phyloP scores from a whole-genome alignment of 2,888 invertebrate species.

The Limnephilus marmoratus region DNA sequence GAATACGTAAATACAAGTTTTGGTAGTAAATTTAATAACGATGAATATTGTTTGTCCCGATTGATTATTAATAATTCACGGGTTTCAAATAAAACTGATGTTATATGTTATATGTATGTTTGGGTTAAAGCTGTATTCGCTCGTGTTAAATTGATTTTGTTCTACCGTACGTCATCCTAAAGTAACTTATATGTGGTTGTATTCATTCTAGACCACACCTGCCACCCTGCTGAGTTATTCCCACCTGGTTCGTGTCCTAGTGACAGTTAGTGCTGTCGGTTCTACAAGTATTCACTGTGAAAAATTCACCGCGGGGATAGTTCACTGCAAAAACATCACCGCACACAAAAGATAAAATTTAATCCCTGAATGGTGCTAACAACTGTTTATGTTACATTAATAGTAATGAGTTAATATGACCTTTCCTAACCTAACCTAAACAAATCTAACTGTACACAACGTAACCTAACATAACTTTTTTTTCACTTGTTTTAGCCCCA shows the following conservation, averaged over 20 bases:
- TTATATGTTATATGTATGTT: background rate
- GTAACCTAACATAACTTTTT: too few species aligned
- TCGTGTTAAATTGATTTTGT: background rate
- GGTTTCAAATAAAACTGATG: background rate
- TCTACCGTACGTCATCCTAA: background rate
- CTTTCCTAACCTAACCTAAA: too few species aligned
- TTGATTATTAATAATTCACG: background rate
- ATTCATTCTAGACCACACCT: background rate
- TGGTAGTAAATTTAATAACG: background rate
- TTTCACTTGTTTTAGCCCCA: too few species aligned
- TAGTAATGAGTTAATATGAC: too few species aligned
- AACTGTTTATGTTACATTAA: too few species aligned
- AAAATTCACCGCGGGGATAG: too few species aligned
- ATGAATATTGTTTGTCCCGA: background rate
- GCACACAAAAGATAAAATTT: too few species aligned
- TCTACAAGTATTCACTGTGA: too few species aligned
- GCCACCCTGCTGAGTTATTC: background rate
- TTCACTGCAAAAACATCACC: too few species aligned
- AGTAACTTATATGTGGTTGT: background rate
- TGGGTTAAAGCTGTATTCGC: background rate
- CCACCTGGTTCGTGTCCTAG: background rate
- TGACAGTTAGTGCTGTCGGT: too few species aligned
- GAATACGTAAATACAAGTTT: background rate
- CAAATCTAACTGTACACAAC: too few species aligned
- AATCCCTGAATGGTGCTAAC: too few species aligned